These are phyloP conservation scores for Cheilosia impressa DNA, from an alignment of 2,888 invertebrate species.

Conservation along the genomic window DNA sequence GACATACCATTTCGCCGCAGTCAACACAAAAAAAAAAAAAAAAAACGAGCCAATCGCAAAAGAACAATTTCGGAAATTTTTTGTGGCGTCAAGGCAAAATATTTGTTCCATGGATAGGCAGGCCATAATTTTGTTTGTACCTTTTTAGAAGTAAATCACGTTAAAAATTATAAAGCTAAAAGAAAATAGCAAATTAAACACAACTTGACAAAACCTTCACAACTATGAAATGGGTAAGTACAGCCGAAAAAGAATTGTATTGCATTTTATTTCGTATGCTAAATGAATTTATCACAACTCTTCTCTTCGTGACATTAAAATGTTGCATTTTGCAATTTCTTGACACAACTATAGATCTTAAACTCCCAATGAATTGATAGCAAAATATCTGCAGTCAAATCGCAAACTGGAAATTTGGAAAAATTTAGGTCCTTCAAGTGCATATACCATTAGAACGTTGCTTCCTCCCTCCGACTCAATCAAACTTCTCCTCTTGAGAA, in stretches of 20 bases:
- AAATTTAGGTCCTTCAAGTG: constrained; percentile 36
- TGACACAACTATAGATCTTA: constrained; percentile 63
- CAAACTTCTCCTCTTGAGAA: constrained; percentile 4
- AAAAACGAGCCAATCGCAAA: constrained; percentile 30
- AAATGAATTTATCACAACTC: constrained; percentile 47
- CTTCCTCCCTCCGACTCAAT: constrained; percentile 29
- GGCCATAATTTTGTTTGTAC: constrained; percentile 40
- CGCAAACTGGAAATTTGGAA: constrained; percentile 60
- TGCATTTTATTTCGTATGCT: constrained; percentile 45
- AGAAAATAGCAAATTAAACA: constrained; percentile 1
- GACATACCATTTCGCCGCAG: constrained; percentile 55
- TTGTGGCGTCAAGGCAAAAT: constrained; percentile 56
- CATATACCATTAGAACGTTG: constrained; percentile 40
- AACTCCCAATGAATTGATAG: constrained; percentile 67
- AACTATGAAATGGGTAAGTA: constrained; percentile 71
- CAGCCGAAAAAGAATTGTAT: constrained; percentile 10
- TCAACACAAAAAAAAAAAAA: constrained; percentile 55
- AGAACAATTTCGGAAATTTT: constrained; percentile 47
- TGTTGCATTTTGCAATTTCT: constrained; percentile 68
- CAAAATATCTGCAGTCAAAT: constrained; percentile 63
- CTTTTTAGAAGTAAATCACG: constrained; percentile 24
- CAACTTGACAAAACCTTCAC: background rate
- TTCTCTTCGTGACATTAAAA: constrained; percentile 60
- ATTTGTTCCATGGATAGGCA: constrained; percentile 38
- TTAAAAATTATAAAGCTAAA: background rate